Conservation (phyloP, 2,113 vertebrate genomes). For the Leptobrachium leishanense region DNA sequence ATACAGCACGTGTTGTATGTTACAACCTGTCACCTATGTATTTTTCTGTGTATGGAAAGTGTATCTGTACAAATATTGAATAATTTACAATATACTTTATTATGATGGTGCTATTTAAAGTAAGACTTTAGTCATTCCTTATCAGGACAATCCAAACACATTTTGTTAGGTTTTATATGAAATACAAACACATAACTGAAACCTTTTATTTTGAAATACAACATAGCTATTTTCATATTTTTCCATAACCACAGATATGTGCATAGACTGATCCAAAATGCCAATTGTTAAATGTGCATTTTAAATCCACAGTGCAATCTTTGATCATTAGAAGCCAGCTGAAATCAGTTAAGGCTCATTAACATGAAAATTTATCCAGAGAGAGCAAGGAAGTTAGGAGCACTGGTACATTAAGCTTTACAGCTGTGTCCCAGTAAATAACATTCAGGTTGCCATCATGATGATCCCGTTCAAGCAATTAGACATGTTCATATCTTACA, state of each 20-base stretch:
- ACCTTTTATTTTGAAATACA: too few relatives aligned
- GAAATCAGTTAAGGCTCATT: conserved; percentile 84
- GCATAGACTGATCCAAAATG: background rate
- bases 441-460: conserved; percentile 71
- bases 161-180: too few relatives aligned
- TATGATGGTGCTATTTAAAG: too few relatives aligned
- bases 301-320: conserved; percentile 58
- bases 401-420: conserved; percentile 86
- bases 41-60: too few relatives aligned
- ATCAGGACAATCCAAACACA: too few relatives aligned
- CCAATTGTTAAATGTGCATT: background rate
- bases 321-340: conserved; percentile 66
- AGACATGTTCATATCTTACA: conserved; percentile 50
- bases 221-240: too few relatives aligned
- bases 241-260: background rate
- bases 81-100: too few relatives aligned
- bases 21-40: too few relatives aligned
- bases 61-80: too few relatives aligned
- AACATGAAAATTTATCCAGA: conserved; percentile 73
- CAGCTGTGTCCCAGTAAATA: conserved; percentile 80
- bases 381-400: conserved; percentile 70
- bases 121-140: too few relatives aligned
- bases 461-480: conserved; percentile 51
- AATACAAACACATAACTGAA: too few relatives aligned
- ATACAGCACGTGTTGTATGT: too few relatives aligned